These are phyloP conservation scores for Macrophya annulata DNA, from an alignment of 2,888 invertebrate genomes.

Conservation along the genomic window DNA sequence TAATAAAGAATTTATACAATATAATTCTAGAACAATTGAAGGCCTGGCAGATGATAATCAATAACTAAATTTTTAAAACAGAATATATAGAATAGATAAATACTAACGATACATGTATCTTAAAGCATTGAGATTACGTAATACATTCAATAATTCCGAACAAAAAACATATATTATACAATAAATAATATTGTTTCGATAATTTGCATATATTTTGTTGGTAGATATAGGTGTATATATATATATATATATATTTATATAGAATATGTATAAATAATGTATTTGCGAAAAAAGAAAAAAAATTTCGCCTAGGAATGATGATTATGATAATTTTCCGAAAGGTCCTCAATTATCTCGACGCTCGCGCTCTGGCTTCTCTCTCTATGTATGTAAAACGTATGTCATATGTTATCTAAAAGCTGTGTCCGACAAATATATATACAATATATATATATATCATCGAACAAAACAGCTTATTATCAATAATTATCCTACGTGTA, in stretches of 20 bases:
- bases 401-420: conserved; percentile 16
- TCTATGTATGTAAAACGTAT: not conserved
- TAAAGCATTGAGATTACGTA: conserved; percentile 13
- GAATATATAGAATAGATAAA: not conserved
- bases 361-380: not conserved
- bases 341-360: conserved; percentile 37
- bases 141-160: conserved; percentile 24
- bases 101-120: conserved; percentile 1
- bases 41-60: conserved; percentile 28
- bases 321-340: conserved; percentile 23
- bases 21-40: conserved; percentile 34
- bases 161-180: conserved; percentile 5
- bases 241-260: not conserved
- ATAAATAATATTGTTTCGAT: conserved; percentile 15
- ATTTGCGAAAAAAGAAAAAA: not conserved
- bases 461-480: conserved; percentile 9
- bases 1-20: conserved; percentile 33
- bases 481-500: conserved; percentile 11
- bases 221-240: not conserved
- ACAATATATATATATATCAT: not conserved
- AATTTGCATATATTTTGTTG: not conserved
- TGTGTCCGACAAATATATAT: not conserved
- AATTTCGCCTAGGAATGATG: not conserved
- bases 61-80: not conserved
- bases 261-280: not conserved